A percentile compares a stretch with the other conserved stretches of the same genome.
These are phyloP conservation scores for Lepeophtheirus salmonis DNA, from an alignment of 1,140 invertebrate genomes.

Conservation along the genomic window DNA sequence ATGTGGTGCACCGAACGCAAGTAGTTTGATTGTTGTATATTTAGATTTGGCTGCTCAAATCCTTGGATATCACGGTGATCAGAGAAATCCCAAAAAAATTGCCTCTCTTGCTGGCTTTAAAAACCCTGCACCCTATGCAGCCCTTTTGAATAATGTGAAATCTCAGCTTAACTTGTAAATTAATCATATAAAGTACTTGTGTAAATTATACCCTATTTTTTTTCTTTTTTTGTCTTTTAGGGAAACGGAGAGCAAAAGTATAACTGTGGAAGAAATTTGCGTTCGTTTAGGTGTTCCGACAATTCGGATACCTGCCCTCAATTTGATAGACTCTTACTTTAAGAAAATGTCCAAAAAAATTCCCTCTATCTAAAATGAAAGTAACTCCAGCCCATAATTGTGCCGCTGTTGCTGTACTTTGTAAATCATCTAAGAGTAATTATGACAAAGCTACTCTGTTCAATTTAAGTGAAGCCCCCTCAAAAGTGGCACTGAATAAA, in stretches of 20 bases:
- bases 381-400: not conserved
- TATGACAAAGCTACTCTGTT: not conserved
- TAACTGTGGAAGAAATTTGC: not conserved
- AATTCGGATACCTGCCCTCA: not conserved
- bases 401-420: not conserved
- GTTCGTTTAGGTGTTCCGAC: not conserved
- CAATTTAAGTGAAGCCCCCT: not conserved
- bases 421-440: not conserved
- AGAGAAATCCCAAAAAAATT: not conserved
- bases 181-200: too few species aligned
- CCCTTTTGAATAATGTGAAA: not conserved
- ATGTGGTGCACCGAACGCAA: not conserved
- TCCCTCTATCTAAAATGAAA: not conserved
- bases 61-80: not conserved
- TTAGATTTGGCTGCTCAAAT: not conserved
- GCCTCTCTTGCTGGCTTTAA: not conserved
- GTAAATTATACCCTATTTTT: too few species aligned
- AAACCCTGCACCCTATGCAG: not conserved
- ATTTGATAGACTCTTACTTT: not conserved
- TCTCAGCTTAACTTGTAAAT: not conserved
- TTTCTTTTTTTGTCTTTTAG: too few species aligned
- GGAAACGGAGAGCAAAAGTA: not conserved
- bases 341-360: not conserved
- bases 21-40: not conserved
- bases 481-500: not conserved